A percentile compares a stretch with the other conserved stretches of the same genome.
Evolutionary conservation across 1,140 invertebrate genomes (phyloP).

Genomic region (Drepana arcuata): DNA sequence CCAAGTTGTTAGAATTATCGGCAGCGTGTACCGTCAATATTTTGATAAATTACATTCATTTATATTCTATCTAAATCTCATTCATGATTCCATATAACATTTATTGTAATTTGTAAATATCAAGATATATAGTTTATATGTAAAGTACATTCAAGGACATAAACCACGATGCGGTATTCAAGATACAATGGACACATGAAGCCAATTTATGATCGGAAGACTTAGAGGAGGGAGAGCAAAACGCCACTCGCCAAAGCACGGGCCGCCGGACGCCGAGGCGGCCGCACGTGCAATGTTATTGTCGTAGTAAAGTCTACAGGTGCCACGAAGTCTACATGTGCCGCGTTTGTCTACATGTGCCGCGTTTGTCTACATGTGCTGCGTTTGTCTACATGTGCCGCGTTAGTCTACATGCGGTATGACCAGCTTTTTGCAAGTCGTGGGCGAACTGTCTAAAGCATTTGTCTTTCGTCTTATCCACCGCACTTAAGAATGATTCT

Average conservation of each 20-base stretch:
- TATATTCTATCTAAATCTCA: slow-evolving; percentile 21
- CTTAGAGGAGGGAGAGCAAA: slow-evolving; percentile 17
- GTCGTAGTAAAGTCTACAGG: slow-evolving; percentile 65
- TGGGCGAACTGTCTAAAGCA: no score
- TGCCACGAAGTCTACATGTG: slow-evolving; percentile 2
- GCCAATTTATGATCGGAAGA: slow-evolving; percentile 27
- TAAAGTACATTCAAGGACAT: slow-evolving; percentile 11
- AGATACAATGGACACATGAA: slow-evolving; percentile 22
- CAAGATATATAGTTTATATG: slow-evolving; percentile 17
- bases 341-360: no score
- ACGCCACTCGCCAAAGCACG: neutral
- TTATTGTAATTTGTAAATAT: slow-evolving; percentile 26
- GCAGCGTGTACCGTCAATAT: slow-evolving; percentile 19
- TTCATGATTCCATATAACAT: slow-evolving; percentile 16
- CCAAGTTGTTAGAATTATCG: slow-evolving; percentile 36
- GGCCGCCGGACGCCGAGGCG: neutral
- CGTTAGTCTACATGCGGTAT: no score
- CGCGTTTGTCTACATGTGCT: no score
- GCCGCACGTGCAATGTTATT: slow-evolving; percentile 51
- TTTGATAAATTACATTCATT: slow-evolving; percentile 23
- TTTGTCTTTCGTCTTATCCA: no score
- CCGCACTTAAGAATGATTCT: no score
- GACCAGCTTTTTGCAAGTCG: no score
- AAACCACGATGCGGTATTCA: slow-evolving; percentile 17
- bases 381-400: no score